A percentile compares a stretch with the other conserved stretches of the same genome.
Evolutionary conservation across 2,888 invertebrate genomes (phyloP).

Genomic region (Julus scanicus): DNA sequence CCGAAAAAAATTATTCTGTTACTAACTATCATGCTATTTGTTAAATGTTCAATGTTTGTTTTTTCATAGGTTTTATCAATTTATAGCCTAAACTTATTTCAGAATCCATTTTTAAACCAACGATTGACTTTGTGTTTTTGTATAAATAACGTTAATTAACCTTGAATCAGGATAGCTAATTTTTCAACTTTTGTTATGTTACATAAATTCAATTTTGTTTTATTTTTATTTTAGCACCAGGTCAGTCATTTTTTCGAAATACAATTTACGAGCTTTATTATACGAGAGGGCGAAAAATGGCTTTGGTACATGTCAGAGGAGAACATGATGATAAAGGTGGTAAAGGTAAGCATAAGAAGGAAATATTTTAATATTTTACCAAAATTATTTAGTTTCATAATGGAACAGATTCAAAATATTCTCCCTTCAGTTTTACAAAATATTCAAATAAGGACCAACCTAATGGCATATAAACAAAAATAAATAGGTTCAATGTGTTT

Average conservation of each 20-base stretch:
- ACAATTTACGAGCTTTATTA: constrained; percentile 49
- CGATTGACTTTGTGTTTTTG: background rate
- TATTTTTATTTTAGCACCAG: constrained; percentile 28
- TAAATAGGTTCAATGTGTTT: background rate
- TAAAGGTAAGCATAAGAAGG: constrained; percentile 36
- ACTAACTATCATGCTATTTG: background rate
- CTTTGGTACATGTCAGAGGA: constrained; percentile 53
- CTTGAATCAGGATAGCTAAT: background rate
- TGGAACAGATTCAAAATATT: too few species aligned
- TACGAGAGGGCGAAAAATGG: constrained; percentile 53
- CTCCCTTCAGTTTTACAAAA: too few species aligned
- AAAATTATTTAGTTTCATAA: too few species aligned
- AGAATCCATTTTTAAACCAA: background rate
- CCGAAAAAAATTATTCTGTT: background rate
- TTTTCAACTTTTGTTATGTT: background rate
- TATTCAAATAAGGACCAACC: too few species aligned
- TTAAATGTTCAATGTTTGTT: background rate
- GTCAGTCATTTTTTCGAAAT: constrained; percentile 44
- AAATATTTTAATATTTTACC: background rate
- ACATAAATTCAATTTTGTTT: background rate
- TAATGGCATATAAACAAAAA: too few species aligned
- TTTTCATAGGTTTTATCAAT: background rate
- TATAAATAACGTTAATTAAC: background rate
- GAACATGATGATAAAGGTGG: constrained; percentile 53
- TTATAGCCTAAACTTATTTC: background rate